Conservation (phyloP, 2,797 vertebrate genomes). For the Pelodytes ibericus region DNA sequence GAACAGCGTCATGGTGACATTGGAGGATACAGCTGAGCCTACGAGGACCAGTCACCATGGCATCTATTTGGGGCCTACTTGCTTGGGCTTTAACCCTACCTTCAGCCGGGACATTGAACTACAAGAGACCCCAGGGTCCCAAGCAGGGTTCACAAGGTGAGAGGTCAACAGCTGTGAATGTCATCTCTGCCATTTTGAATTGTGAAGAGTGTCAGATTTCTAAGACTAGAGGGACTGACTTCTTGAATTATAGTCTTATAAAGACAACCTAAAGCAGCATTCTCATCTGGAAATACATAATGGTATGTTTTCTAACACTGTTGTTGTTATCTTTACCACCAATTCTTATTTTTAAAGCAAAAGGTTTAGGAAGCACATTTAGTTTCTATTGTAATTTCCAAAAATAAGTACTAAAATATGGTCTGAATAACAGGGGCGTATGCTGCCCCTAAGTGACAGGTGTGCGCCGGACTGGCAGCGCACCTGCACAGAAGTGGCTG, state of each 20-base stretch:
- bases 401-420: too few relatives aligned
- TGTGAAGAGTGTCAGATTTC: neutral
- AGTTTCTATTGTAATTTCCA: too few relatives aligned
- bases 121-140: conserved; percentile 53
- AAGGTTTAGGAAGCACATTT: neutral
- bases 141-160: conserved; percentile 88
- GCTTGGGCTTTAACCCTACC: conserved; percentile 80
- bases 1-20: conserved; percentile 52
- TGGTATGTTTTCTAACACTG: neutral
- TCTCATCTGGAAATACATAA: neutral
- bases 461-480: too few relatives aligned
- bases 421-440: too few relatives aligned
- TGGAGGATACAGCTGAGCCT: conserved; percentile 19
- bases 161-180: conserved; percentile 22
- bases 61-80: conserved; percentile 87
- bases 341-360: neutral
- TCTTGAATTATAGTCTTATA: neutral
- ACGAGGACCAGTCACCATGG: conserved; percentile 84
- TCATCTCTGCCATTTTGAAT: neutral
- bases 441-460: too few relatives aligned
- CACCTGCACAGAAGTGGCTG: too few relatives aligned
- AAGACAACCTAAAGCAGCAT: conserved; percentile 4
- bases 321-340: neutral
- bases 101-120: conserved; percentile 64
- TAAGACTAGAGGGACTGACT: neutral